Evolutionary conservation across 2,113 vertebrate species (phyloP), one percentile per base, ranked within the genome.

Genomic region (Prietella phreatophila): DNA sequence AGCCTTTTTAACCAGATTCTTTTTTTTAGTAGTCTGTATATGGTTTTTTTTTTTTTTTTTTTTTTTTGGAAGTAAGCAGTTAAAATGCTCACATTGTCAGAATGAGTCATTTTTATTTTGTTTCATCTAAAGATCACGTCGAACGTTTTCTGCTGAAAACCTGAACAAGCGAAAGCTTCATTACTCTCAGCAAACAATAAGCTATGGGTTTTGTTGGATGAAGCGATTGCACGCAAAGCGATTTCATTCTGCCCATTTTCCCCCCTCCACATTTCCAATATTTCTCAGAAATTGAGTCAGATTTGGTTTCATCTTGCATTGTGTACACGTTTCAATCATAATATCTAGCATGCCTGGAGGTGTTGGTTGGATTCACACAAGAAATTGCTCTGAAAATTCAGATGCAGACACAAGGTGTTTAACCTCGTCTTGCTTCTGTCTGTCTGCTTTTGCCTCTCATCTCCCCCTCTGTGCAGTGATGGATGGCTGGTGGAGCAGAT

Each of bases 361-460:
- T 76, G 73, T 76, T 5, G 39, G 39, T 47, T 47, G 39, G 36
- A 25, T 5, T 89, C 84, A 89, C 15, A 93, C 89, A 89, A 91
- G 88, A 92, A 94, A 93, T 92, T 93, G 90, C 91, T 91, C 86
- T 92, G 92, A 92, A 92, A 91, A 88, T 94, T 94, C 91, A 87
- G 82, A 90, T 90, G 88, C 92, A 91, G 92, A 92, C 91, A 47
- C 4, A 76, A 47, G n/a, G n/a, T n/a, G n/a, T n/a, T 6, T 2
- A 25, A 11, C 63, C 5, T 71, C 67, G 2, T 30, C 67, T 15
- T 69, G 30, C 69, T 73, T 39, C 36, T 20, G 71, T 19, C 36
- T 75, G 8, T 9, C 71, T 75, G 71, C 58, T 60, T 79, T 76
- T 55, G 71, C 73, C 19, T 81, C 9, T 25, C 53, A 6, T 82